phyloP scores from a whole-genome alignment of 1,140 invertebrate species.

The Antheraea mylitta region DNA sequence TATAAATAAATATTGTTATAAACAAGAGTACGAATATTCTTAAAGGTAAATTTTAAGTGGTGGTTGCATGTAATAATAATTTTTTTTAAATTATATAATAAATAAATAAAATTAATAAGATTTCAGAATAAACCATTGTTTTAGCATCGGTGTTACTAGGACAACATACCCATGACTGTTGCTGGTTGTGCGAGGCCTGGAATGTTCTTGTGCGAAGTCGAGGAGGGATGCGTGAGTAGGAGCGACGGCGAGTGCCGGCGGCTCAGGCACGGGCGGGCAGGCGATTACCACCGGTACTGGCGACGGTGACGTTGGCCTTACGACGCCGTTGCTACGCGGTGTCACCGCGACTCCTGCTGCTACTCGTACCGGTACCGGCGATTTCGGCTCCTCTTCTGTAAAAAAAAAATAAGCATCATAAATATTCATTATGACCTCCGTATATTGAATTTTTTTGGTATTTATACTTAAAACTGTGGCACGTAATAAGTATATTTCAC shows the following conservation, averaged over 20 bases:
- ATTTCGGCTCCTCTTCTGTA: constrained; percentile 71
- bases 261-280: constrained; percentile 30
- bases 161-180: constrained; percentile 63
- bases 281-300: constrained; percentile 41
- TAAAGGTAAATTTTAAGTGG: no score
- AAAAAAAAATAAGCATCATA: constrained; percentile 33
- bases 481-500: no score
- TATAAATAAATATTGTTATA: no score
- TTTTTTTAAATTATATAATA: no score
- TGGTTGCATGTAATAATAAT: no score
- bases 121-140: constrained; percentile 31
- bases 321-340: constrained; percentile 58
- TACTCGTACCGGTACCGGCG: constrained; percentile 59
- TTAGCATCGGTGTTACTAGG: constrained; percentile 55
- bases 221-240: constrained; percentile 46
- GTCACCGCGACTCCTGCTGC: constrained; percentile 54
- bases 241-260: constrained; percentile 23
- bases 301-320: constrained; percentile 46
- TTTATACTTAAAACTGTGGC: no score
- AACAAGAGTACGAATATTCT: no score
- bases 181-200: constrained; percentile 66
- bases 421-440: neutral
- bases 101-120: no score
- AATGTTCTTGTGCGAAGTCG: constrained; percentile 75
- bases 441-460: neutral